phyloP scores from a whole-genome alignment of 2,888 invertebrate genomes.

The Dolichomitus sp. region DNA sequence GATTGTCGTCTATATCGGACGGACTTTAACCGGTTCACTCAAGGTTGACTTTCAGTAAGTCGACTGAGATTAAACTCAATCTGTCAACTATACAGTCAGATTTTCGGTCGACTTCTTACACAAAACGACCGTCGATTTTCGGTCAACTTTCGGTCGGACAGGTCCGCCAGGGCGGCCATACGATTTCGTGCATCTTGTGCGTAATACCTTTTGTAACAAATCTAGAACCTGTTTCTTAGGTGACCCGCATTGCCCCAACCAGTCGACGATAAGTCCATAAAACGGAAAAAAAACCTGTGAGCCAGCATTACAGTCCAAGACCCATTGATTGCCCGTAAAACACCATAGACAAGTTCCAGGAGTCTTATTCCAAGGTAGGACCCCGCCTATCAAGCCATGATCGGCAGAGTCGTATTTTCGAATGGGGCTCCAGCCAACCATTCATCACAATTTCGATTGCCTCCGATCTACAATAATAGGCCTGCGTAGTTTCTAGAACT shows the following conservation, averaged over 20 bases:
- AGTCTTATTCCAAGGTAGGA: not conserved
- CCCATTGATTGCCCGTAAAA: not conserved
- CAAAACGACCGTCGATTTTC: too few species aligned
- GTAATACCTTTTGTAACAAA: not conserved
- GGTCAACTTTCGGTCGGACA: too few species aligned
- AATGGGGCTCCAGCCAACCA: not conserved
- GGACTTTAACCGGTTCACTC: too few species aligned
- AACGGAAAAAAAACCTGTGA: not conserved
- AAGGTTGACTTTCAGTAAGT: too few species aligned
- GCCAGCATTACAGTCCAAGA: not conserved
- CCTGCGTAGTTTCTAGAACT: not conserved
- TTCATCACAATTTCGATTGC: constrained; percentile 5
- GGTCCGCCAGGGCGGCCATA: too few species aligned
- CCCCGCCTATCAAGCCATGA: not conserved
- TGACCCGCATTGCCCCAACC: not conserved
- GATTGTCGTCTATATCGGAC: too few species aligned
- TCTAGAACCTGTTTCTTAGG: not conserved
- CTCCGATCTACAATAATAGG: not conserved
- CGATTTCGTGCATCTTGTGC: too few species aligned
- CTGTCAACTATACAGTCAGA: too few species aligned
- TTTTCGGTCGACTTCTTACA: too few species aligned
- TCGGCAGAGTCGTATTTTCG: not conserved
- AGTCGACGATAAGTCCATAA: not conserved
- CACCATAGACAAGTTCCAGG: not conserved
- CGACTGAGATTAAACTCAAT: too few species aligned